Conservation (phyloP, 1,140 invertebrate species). For the Batillaria attramentaria region DNA sequence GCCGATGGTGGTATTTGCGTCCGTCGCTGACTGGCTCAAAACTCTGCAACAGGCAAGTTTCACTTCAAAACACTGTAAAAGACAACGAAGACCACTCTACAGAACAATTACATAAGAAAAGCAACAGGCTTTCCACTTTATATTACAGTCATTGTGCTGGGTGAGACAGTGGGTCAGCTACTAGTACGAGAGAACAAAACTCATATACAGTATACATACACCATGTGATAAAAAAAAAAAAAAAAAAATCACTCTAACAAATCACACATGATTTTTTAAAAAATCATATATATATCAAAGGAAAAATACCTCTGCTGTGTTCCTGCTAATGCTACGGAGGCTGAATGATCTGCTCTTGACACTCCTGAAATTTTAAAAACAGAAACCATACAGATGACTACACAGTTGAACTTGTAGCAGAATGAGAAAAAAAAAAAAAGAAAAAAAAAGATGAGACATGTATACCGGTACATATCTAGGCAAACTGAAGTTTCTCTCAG, state of each 20-base stretch:
- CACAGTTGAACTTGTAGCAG: background rate
- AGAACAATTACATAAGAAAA: background rate
- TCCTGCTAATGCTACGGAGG: slow-evolving; percentile 76
- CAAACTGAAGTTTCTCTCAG: no score
- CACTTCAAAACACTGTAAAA: no score
- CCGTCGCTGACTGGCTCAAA: slow-evolving; percentile 59
- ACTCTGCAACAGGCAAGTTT: slow-evolving; percentile 56
- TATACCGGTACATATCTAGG: no score
- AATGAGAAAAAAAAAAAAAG: background rate
- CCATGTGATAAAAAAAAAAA: no score
- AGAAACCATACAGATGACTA: background rate
- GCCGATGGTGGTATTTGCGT: slow-evolving; percentile 56
- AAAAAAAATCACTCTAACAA: background rate
- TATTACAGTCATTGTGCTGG: background rate
- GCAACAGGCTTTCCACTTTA: background rate
- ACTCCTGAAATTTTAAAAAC: slow-evolving; percentile 72
- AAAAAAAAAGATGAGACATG: no score
- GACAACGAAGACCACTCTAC: background rate
- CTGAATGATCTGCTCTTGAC: slow-evolving; percentile 76
- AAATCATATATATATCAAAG: background rate
- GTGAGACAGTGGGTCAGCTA: no score
- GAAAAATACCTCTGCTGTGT: slow-evolving; percentile 68
- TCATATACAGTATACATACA: no score
- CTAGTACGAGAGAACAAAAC: no score
- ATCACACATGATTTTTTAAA: background rate